phyloP scores from a whole-genome alignment of 2,113 vertebrate species.

The Piprites chloris region DNA sequence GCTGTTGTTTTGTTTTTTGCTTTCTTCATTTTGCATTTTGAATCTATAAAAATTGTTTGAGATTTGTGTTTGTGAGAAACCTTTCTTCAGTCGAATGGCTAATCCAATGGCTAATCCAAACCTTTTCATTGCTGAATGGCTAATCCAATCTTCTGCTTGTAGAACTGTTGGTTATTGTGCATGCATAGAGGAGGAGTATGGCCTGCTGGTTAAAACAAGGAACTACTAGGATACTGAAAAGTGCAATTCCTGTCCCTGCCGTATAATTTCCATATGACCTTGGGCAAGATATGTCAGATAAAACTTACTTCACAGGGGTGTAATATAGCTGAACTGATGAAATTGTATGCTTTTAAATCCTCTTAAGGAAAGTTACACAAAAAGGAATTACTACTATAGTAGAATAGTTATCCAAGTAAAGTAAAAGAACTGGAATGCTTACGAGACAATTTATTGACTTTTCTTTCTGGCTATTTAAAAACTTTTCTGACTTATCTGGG shows the following conservation, averaged over 20 bases:
- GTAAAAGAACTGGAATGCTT: neutral
- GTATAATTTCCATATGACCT: conserved; percentile 26
- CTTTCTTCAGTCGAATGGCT: neutral
- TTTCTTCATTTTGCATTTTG: neutral
- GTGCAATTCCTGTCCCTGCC: neutral
- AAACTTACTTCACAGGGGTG: neutral
- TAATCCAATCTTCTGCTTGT: neutral
- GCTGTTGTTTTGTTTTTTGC: neutral
- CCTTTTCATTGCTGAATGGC: neutral
- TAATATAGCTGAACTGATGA: conserved; percentile 19
- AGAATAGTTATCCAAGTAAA: neutral
- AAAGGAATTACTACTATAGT: neutral
- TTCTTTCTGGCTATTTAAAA: neutral
- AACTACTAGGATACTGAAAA: neutral
- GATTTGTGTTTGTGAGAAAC: neutral
- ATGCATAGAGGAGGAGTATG: conserved; percentile 19
- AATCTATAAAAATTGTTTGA: neutral
- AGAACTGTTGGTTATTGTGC: neutral
- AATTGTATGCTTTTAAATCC: conserved; percentile 16
- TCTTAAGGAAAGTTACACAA: neutral
- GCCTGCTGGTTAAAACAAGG: conserved; percentile 23
- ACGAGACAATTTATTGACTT: neutral
- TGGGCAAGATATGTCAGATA: neutral
- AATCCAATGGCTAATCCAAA: neutral
- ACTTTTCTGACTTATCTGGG: neutral